Conservation (phyloP, 1,140 invertebrate genomes). For the Mya arenaria region DNA sequence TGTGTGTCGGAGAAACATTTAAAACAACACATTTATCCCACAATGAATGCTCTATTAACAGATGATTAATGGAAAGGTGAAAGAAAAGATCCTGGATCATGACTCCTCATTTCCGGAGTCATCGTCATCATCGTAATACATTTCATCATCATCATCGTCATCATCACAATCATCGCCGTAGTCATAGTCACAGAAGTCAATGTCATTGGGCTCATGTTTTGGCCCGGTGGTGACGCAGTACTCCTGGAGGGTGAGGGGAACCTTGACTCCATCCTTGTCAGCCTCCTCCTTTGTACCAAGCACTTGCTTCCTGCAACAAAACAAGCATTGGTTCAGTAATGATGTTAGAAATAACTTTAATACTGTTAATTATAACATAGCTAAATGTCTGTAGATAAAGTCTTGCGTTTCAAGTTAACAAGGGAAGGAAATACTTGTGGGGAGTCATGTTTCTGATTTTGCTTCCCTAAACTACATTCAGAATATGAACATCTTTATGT, state of each 20-base stretch:
- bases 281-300: constrained; percentile 96
- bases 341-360: too few species aligned
- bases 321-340: too few species aligned
- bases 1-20: too few species aligned
- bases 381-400: too few species aligned
- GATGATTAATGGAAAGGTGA: neutral
- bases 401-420: too few species aligned
- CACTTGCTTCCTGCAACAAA: constrained; percentile 94
- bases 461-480: too few species aligned
- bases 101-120: constrained; percentile 75
- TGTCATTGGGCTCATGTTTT: constrained; percentile 69
- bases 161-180: constrained; percentile 78
- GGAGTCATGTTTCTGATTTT: too few species aligned
- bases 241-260: constrained; percentile 98
- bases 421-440: too few species aligned
- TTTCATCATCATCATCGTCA: constrained; percentile 77
- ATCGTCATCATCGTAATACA: constrained; percentile 76
- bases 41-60: neutral
- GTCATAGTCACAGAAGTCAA: constrained; percentile 80
- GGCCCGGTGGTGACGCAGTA: constrained; percentile 84
- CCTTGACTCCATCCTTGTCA: constrained; percentile 97
- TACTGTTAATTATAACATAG: too few species aligned
- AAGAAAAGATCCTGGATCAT: neutral
- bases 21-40: neutral
- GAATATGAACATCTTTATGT: too few species aligned